Conservation (phyloP, 2,888 invertebrate species). For the Ashinkailepas kermadecensis region DNA sequence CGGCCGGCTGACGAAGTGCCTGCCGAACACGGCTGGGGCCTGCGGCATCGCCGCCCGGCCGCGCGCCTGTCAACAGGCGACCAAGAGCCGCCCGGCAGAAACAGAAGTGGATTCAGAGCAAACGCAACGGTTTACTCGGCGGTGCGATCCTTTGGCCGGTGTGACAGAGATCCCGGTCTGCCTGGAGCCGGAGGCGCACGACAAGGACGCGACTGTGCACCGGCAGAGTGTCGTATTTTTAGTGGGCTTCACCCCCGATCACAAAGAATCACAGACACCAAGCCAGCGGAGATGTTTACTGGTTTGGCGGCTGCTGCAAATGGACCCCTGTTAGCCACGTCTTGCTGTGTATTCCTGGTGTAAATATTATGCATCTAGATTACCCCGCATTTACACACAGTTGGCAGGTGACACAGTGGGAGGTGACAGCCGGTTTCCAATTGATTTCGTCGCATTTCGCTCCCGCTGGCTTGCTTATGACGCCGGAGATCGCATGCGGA, state of each 20-base stretch:
- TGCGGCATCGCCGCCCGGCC: not conserved
- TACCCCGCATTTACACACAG: constrained; percentile 5
- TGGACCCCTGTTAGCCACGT: constrained; percentile 6
- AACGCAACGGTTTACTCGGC: not conserved
- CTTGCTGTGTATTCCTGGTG: not conserved
- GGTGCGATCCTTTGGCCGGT: not conserved
- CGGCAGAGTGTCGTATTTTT: not conserved
- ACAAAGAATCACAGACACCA: not conserved
- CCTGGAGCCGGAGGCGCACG: not conserved
- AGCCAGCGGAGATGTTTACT: not conserved
- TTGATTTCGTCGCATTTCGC: not conserved
- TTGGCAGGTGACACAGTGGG: not conserved
- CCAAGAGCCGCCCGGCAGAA: too few species aligned
- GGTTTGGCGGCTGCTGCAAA: not conserved
- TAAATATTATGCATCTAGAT: constrained; percentile 17
- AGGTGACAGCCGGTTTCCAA: not conserved
- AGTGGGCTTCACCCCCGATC: not conserved
- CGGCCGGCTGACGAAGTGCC: not conserved
- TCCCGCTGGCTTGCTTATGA: not conserved
- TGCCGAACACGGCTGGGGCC: not conserved
- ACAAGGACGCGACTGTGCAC: not conserved
- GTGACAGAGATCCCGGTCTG: not conserved
- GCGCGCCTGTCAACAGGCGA: not conserved
- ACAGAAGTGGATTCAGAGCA: not conserved
- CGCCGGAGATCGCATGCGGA: not conserved